Percentiles rank a stretch among this genome's conserved stretches.
Evolutionary conservation across 2,113 vertebrate genomes (phyloP).

Genomic region (Dromas ardeola): DNA sequence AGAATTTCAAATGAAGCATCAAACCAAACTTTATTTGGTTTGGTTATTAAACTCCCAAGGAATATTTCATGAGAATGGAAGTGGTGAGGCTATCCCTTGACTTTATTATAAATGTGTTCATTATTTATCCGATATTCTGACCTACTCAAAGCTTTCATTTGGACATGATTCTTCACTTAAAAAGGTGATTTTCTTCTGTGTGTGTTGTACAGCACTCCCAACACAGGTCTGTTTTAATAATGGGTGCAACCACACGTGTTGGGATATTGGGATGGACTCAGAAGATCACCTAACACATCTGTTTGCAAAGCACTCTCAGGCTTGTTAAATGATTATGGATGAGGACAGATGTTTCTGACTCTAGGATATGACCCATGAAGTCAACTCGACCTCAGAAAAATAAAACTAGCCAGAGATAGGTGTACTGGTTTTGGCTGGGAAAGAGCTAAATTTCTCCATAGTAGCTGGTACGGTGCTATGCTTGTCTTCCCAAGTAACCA

Average conservation of each 20-base stretch:
- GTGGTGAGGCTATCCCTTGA: not conserved
- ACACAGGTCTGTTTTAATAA: not conserved
- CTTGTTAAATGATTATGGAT: not conserved
- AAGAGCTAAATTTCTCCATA: not conserved
- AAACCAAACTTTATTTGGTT: not conserved
- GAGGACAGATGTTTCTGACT: not conserved
- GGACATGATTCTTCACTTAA: not conserved
- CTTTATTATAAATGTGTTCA: not conserved
- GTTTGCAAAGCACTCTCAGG: not conserved
- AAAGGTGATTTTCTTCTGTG: not conserved
- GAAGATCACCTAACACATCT: not conserved
- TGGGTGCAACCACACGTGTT: accelerated
- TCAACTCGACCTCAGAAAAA: not conserved
- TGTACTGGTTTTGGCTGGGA: not conserved
- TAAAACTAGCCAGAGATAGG: not conserved
- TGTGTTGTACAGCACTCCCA: not conserved
- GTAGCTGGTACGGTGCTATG: not conserved
- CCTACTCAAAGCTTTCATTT: not conserved
- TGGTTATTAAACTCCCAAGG: not conserved
- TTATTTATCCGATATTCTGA: not conserved
- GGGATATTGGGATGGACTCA: not conserved
- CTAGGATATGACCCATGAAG: not conserved
- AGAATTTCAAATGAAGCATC: not conserved
- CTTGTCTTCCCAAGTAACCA: not conserved
- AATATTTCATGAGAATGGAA: not conserved